Evolutionary conservation across 2,113 vertebrate genomes (phyloP).

Genomic region (Leptobrachium leishanense): DNA sequence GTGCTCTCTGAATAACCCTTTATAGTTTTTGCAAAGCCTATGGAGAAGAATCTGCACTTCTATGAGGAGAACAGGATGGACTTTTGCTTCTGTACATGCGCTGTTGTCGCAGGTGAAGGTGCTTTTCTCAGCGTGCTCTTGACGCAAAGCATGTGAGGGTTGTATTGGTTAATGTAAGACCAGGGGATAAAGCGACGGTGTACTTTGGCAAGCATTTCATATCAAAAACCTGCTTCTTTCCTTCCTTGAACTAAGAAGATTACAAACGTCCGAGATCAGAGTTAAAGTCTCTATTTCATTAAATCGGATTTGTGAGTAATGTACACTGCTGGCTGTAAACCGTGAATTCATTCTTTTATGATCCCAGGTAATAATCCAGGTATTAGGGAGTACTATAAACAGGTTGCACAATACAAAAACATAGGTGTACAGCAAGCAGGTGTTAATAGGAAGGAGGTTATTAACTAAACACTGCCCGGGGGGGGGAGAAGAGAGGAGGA

Average conservation of each 20-base stretch:
- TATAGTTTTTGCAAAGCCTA: no score
- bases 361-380: no score
- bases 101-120: no score
- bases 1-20: no score
- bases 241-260: constrained; percentile 23
- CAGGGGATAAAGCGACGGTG: neutral
- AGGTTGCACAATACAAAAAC: neutral
- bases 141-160: neutral
- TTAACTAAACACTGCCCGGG: no score
- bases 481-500: no score
- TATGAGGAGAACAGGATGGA: no score
- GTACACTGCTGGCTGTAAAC: constrained; percentile 1
- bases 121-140: no score
- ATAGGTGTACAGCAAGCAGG: no score
- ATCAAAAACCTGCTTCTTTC: constrained; percentile 5
- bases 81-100: no score
- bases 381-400: neutral
- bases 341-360: neutral
- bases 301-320: constrained; percentile 39
- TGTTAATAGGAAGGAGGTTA: no score
- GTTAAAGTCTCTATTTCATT: constrained; percentile 4
- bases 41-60: no score
- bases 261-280: constrained; percentile 3
- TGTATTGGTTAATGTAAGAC: neutral
- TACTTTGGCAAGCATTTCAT: constrained; percentile 24